A percentile compares a stretch with the other conserved stretches of the same genome.
phyloP scores from a whole-genome alignment of 2,888 invertebrate species.

The Cheilosia vernalis region DNA sequence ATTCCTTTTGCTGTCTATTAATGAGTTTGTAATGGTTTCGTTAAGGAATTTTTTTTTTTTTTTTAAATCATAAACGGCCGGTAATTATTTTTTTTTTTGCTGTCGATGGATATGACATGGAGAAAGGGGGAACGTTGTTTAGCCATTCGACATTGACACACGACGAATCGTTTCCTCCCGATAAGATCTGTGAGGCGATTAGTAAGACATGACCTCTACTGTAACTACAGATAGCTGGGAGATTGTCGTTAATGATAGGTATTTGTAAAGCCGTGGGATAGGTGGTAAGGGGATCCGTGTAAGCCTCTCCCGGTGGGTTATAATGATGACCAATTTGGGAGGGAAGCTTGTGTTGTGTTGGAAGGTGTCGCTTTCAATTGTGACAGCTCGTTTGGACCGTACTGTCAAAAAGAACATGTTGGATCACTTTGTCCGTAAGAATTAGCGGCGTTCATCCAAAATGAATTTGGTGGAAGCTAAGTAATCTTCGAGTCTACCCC shows the following conservation, averaged over 20 bases:
- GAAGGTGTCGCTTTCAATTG: too few relatives aligned
- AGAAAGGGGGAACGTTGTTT: slow-evolving; percentile 17
- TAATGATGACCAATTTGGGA: background rate
- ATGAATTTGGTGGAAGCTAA: too few relatives aligned
- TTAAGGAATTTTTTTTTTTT: slow-evolving; percentile 15
- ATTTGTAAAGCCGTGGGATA: background rate
- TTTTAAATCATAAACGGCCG: slow-evolving; percentile 35
- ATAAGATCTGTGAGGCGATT: slow-evolving; percentile 22
- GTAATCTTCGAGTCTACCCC: too few relatives aligned
- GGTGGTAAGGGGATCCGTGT: background rate
- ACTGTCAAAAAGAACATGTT: too few relatives aligned
- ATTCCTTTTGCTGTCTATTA: slow-evolving; percentile 20
- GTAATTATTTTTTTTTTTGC: slow-evolving; percentile 16
- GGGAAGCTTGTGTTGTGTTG: background rate
- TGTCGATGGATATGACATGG: slow-evolving; percentile 38
- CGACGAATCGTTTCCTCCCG: slow-evolving; percentile 11
- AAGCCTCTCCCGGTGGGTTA: background rate
- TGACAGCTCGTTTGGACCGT: too few relatives aligned
- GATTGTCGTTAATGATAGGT: background rate
- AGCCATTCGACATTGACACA: background rate
- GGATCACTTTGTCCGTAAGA: too few relatives aligned
- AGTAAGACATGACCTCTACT: slow-evolving; percentile 1
- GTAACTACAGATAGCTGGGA: background rate
- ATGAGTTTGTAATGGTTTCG: slow-evolving; percentile 58
- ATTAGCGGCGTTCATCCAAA: too few relatives aligned